Evolutionary conservation across 2,797 vertebrate genomes (phyloP), one percentile per base, ranked within the genome.

Genomic region (Gambelia wislizenii): DNA sequence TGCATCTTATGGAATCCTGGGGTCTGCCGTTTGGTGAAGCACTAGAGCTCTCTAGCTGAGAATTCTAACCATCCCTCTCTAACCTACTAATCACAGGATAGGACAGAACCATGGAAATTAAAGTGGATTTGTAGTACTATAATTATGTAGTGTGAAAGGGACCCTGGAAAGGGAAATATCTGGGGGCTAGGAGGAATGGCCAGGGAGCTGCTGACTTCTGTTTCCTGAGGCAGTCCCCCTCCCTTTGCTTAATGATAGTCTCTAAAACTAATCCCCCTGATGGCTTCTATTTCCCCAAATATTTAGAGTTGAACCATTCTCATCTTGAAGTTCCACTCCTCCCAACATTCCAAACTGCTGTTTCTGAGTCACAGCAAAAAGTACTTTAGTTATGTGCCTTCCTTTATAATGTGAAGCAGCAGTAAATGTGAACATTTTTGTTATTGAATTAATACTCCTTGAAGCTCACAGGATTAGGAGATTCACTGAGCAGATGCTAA

Each of bases 401-500:
- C 87, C 61, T 89, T 67, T 49, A 39, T 64, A 85, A 74, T 81
- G 3, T 83, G 54, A 84, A 87, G 2, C 2, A 74, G 80, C 44
- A 86, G 88, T 61, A 64, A 0, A 25, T 44, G 2, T 72, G 54
- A 59, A 87, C 4, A 52, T 84, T 76, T n/a, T 61, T 87, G 86
- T 59, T 75, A 89, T 86, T 39, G 85, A 91, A 86, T 86, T 91
- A 90, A 77, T 13, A 91, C 2, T 91, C 86, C 47, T 87, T 85
- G 64, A 87, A 42, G 47, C 27, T 92, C 86, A 90, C 4, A 91
- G 89, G 92, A 91, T 85, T 20, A 89, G 44, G 87, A 79, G 89
- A 79, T 91, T 89, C 18, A 54, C 47, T 52, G 7, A 91, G 54
- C 54, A 92, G 86, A 91, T 39, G 4, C 30, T 82, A 16, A 14